Conservation (phyloP, 2,113 vertebrate species). For the Solea senegalensis region DNA sequence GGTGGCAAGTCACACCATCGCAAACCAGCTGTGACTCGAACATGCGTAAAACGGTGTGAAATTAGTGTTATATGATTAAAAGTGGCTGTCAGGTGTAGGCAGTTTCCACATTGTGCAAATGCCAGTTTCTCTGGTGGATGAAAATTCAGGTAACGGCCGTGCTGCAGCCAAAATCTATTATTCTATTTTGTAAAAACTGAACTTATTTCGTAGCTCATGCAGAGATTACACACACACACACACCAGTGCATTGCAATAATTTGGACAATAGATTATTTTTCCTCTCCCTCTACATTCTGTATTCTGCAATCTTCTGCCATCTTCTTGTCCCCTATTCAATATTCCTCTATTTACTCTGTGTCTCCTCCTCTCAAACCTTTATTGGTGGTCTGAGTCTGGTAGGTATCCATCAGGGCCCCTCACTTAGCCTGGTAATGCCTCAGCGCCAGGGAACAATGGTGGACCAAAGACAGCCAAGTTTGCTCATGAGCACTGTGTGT, state of each 20-base stretch:
- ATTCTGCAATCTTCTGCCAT: slow-evolving; percentile 62
- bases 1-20: too few species aligned
- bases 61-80: too few species aligned
- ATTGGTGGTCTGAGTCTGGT: slow-evolving; percentile 73
- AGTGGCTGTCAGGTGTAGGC: too few species aligned
- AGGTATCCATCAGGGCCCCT: slow-evolving; percentile 79
- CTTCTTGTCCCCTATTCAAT: slow-evolving; percentile 60
- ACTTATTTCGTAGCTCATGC: slow-evolving; percentile 9
- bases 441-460: slow-evolving; percentile 71
- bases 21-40: too few species aligned
- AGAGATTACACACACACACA: neutral
- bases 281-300: slow-evolving; percentile 24
- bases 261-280: slow-evolving; percentile 37
- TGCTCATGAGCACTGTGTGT: slow-evolving; percentile 47
- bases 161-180: too few species aligned
- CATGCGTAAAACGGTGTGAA: too few species aligned
- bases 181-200: too few species aligned
- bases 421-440: slow-evolving; percentile 75
- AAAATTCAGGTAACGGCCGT: too few species aligned
- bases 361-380: slow-evolving; percentile 62
- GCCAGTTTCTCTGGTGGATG: too few species aligned
- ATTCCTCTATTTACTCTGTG: slow-evolving; percentile 46
- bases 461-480: slow-evolving; percentile 63
- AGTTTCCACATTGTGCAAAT: too few species aligned
- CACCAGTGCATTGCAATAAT: slow-evolving; percentile 56